phyloP scores from a whole-genome alignment of 2,113 vertebrate species.

The Onychostruthus taczanowskii region DNA sequence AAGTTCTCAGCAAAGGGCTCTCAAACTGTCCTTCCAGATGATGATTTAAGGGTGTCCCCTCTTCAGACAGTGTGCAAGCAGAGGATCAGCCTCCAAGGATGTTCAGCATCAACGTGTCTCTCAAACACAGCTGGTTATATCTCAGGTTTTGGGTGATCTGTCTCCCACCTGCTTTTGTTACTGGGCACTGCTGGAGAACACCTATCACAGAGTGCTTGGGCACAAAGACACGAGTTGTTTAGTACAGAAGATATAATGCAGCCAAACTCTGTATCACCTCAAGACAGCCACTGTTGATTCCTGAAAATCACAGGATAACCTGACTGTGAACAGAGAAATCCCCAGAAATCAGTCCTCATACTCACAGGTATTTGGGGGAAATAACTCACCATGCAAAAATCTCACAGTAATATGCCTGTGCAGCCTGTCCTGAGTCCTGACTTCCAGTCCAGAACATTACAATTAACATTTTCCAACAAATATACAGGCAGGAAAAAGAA shows the following conservation, averaged over 20 bases:
- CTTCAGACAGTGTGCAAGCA: background rate
- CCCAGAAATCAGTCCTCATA: background rate
- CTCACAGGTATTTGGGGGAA: background rate
- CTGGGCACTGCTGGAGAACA: background rate
- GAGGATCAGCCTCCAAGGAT: background rate
- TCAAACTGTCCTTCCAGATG: background rate
- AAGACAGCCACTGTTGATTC: background rate
- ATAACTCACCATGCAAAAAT: background rate
- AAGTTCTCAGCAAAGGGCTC: background rate
- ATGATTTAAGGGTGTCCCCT: background rate
- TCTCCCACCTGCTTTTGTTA: background rate
- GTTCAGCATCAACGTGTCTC: background rate
- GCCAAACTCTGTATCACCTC: background rate
- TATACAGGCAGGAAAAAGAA: background rate
- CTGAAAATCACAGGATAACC: background rate
- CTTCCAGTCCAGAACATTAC: background rate
- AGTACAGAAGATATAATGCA: background rate
- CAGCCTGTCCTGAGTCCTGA: background rate
- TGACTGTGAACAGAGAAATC: background rate
- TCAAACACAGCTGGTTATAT: background rate
- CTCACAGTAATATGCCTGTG: background rate
- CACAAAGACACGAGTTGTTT: background rate
- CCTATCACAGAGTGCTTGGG: background rate
- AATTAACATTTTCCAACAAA: background rate
- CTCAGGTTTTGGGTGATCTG: background rate